A percentile compares a stretch with the other conserved stretches of the same genome.
phyloP scores from a whole-genome alignment of 2,888 invertebrate species.

The Amblyjoppa proteus region DNA sequence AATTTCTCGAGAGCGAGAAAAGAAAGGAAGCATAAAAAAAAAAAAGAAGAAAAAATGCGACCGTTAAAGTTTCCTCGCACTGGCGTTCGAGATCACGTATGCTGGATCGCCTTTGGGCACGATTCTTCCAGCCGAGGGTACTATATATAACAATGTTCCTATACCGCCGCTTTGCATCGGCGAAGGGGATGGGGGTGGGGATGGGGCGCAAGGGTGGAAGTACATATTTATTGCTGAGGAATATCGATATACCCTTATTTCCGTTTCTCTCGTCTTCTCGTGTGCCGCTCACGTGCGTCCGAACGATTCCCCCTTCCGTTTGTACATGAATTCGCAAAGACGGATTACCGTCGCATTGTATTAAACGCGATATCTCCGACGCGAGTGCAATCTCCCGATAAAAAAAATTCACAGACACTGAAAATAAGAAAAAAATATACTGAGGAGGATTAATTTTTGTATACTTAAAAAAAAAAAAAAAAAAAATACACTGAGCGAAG shows the following conservation, averaged over 20 bases:
- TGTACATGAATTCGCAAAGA: background rate
- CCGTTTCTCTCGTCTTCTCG: conserved; percentile 13
- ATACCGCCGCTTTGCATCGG: conserved; percentile 6
- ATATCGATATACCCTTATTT: background rate
- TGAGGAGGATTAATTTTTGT: background rate
- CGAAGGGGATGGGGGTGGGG: background rate
- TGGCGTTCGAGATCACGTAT: conserved; percentile 81
- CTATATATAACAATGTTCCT: conserved; percentile 60
- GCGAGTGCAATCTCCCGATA: background rate
- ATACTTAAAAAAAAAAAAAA: background rate
- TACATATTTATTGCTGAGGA: conserved; percentile 29
- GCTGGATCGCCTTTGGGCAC: conserved; percentile 76
- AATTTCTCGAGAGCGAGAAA: conserved; percentile 72
- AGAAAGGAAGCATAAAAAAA: conserved; percentile 13
- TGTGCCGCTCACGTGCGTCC: conserved; percentile 56
- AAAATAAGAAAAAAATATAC: background rate
- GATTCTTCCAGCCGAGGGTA: conserved; percentile 63
- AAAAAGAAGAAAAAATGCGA: conserved; percentile 22
- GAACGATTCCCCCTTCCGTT: conserved; percentile 45
- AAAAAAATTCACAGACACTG: background rate
- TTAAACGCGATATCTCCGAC: background rate
- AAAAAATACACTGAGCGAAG: too few relatives aligned
- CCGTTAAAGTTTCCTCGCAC: conserved; percentile 71
- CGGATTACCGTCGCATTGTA: background rate
- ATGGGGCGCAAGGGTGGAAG: background rate